Conservation (phyloP, 2,888 invertebrate genomes). For the Craniophora ligustri region DNA sequence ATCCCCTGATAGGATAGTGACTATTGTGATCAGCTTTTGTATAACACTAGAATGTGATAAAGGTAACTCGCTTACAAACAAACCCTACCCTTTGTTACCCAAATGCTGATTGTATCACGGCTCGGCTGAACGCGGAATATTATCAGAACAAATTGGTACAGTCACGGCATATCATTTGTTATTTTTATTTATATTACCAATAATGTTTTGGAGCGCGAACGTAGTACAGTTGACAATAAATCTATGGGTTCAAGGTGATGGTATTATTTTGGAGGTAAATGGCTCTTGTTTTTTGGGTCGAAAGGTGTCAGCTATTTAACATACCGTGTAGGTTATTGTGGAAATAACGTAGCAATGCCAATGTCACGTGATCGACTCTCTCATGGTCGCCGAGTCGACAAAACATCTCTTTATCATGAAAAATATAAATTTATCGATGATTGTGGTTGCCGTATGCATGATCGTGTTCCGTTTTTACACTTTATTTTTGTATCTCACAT, state of each 20-base stretch:
- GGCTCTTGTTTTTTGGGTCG: conserved; percentile 24
- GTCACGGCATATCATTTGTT: conserved; percentile 60
- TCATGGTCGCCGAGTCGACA: neutral
- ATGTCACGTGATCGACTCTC: neutral
- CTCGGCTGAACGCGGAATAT: conserved; percentile 55
- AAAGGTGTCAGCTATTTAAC: conserved; percentile 17
- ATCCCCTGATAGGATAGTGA: no score
- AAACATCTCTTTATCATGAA: neutral
- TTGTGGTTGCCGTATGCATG: no score
- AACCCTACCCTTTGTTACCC: conserved; percentile 41
- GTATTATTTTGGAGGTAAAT: conserved; percentile 30
- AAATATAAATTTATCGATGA: neutral
- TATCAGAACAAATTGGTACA: conserved; percentile 59
- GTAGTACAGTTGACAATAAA: conserved; percentile 45
- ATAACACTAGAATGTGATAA: no score
- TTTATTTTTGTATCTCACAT: no score
- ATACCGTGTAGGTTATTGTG: conserved; percentile 12
- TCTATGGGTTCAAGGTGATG: conserved; percentile 44
- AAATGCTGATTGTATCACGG: conserved; percentile 56
- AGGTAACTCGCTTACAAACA: conserved; percentile 8
- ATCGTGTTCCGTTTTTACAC: no score
- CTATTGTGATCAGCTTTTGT: no score
- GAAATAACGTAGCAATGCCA: neutral
- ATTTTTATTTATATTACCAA: conserved; percentile 60
- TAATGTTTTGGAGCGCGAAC: conserved; percentile 52